A percentile compares a stretch with the other conserved stretches of the same genome.
Conservation (phyloP, 2,113 vertebrate species). For the Struthio camelus region DNA sequence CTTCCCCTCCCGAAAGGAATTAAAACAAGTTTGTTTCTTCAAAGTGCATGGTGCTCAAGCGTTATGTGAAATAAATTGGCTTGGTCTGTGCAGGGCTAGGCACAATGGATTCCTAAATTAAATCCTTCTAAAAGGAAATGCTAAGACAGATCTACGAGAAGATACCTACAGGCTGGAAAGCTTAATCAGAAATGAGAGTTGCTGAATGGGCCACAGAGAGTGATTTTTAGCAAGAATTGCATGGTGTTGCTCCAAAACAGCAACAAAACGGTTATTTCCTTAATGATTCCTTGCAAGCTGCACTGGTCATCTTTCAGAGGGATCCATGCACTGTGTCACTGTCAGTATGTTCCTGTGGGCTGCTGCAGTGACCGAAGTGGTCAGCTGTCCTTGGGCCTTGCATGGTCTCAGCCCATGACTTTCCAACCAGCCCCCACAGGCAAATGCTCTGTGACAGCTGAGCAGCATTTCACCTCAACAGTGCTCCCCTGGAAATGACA, state of each 20-base stretch:
- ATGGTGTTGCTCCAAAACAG: not conserved
- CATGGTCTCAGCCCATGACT: not conserved
- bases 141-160: conserved; percentile 14
- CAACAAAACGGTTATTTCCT: not conserved
- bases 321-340: not conserved
- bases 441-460: not conserved
- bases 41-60: not conserved
- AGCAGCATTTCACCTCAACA: not conserved
- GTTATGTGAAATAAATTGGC: conserved; percentile 47
- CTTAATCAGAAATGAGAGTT: not conserved
- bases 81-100: not conserved
- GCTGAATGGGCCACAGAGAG: not conserved
- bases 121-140: conserved; percentile 27
- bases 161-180: conserved; percentile 33
- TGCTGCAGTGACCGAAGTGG: not conserved
- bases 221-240: not conserved
- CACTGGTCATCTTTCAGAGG: not conserved
- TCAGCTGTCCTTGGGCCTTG: not conserved
- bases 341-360: not conserved
- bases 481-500: not conserved
- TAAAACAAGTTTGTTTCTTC: not conserved
- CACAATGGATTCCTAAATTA: conserved; percentile 50
- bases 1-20: not conserved
- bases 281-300: not conserved
- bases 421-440: not conserved